These are phyloP conservation scores for Aspidiotus rigidus DNA, from an alignment of 2,888 invertebrate genomes.

Conservation along the genomic window DNA sequence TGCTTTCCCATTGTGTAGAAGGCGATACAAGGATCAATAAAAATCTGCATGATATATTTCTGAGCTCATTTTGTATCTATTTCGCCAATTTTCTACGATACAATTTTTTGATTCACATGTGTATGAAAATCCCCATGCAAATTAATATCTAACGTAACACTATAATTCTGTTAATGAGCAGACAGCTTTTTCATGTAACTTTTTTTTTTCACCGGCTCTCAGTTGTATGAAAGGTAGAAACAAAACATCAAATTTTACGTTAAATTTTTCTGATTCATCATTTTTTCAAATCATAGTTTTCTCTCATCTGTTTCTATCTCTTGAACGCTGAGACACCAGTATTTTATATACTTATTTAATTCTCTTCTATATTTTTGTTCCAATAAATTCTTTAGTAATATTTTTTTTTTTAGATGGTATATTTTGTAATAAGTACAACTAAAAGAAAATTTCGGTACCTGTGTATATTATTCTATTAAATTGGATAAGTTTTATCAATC, in stretches of 20 bases:
- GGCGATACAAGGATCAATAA: no score
- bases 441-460: background rate
- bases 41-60: no score
- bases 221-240: constrained; percentile 29
- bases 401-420: background rate
- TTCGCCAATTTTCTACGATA: no score
- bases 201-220: background rate
- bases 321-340: constrained; percentile 22
- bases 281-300: constrained; percentile 9
- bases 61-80: no score
- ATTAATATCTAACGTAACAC: no score
- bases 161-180: no score
- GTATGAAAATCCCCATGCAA: no score
- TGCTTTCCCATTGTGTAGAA: no score
- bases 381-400: background rate
- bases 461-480: no score
- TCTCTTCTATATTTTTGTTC: background rate
- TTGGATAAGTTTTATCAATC: no score
- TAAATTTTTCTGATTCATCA: constrained; percentile 22
- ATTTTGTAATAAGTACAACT: background rate
- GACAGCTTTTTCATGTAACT: no score
- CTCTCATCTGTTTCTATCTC: constrained; percentile 29
- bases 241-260: constrained; percentile 1
- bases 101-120: no score
- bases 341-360: background rate